A percentile compares a stretch with the other conserved stretches of the same genome.
Conservation (phyloP, 2,888 invertebrate genomes). For the Ligdia adustata region DNA sequence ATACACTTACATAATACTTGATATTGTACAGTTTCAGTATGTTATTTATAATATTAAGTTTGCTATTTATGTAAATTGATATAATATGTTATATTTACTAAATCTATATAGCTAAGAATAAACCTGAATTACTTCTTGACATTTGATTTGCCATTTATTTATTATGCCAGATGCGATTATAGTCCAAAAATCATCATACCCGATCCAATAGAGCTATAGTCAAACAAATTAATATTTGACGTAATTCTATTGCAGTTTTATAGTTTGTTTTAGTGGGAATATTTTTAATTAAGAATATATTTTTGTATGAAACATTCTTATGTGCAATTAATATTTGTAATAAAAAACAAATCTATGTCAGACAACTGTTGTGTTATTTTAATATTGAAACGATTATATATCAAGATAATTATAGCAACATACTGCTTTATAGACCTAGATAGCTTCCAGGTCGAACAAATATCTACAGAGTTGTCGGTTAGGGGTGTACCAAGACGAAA, state of each 20-base stretch:
- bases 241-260: constrained; percentile 62
- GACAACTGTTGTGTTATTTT: constrained; percentile 45
- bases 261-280: constrained; percentile 76
- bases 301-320: constrained; percentile 82
- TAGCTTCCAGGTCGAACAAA: too few relatives aligned
- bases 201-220: constrained; percentile 6
- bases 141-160: constrained; percentile 58
- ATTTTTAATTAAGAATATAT: constrained; percentile 81
- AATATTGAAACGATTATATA: too few relatives aligned
- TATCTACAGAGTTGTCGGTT: too few relatives aligned
- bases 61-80: constrained; percentile 41
- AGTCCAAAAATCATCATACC: constrained; percentile 7
- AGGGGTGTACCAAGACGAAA: too few relatives aligned
- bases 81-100: constrained; percentile 23
- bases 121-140: constrained; percentile 55
- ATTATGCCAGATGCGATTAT: constrained; percentile 14
- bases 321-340: constrained; percentile 82
- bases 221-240: constrained; percentile 19
- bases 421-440: too few relatives aligned
- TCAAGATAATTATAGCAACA: too few relatives aligned
- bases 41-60: constrained; percentile 27
- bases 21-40: constrained; percentile 35
- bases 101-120: constrained; percentile 23
- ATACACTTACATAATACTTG: too few relatives aligned
- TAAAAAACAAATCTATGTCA: constrained; percentile 76